Evolutionary conservation across 2,888 invertebrate species (phyloP).

Genomic region (Tholera decimalis): DNA sequence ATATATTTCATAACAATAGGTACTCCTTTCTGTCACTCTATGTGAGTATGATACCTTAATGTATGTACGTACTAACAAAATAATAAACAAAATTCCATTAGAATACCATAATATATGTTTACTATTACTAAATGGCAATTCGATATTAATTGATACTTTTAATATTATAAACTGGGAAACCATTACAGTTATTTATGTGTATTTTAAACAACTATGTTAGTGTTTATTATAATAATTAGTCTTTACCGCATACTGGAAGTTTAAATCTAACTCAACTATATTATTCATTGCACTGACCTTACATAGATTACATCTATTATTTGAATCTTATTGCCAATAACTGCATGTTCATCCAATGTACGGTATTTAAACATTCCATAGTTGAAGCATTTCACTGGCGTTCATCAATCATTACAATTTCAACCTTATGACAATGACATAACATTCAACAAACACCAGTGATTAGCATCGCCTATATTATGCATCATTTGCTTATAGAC

Average conservation of each 20-base stretch:
- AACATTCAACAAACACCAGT: background rate
- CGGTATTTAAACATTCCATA: conserved; percentile 8
- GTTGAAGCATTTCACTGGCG: conserved; percentile 1
- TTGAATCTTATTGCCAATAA: conserved; percentile 30
- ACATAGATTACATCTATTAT: conserved; percentile 32
- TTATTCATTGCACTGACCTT: conserved; percentile 35
- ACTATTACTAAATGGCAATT: conserved; percentile 34
- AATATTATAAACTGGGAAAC: conserved; percentile 2
- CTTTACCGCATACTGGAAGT: conserved; percentile 58
- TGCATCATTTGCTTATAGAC: conserved; percentile 22
- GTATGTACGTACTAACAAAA: conserved; percentile 10
- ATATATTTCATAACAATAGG: conserved; percentile 49
- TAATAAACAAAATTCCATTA: conserved; percentile 16
- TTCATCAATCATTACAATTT: conserved; percentile 2
- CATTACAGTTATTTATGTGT: conserved; percentile 5
- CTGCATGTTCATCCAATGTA: conserved; percentile 29
- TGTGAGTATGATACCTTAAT: conserved; percentile 21
- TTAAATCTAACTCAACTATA: conserved; percentile 45
- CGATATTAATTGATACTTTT: conserved; percentile 9
- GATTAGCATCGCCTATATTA: conserved; percentile 3
- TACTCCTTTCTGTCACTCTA: conserved; percentile 10
- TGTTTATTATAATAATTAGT: conserved; percentile 53
- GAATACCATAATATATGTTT: conserved; percentile 5
- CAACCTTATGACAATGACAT: background rate
- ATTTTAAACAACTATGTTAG: conserved; percentile 38